These are phyloP conservation scores for Probaryconus sp. DNA, from an alignment of 1,140 invertebrate species.

Conservation along the genomic window DNA sequence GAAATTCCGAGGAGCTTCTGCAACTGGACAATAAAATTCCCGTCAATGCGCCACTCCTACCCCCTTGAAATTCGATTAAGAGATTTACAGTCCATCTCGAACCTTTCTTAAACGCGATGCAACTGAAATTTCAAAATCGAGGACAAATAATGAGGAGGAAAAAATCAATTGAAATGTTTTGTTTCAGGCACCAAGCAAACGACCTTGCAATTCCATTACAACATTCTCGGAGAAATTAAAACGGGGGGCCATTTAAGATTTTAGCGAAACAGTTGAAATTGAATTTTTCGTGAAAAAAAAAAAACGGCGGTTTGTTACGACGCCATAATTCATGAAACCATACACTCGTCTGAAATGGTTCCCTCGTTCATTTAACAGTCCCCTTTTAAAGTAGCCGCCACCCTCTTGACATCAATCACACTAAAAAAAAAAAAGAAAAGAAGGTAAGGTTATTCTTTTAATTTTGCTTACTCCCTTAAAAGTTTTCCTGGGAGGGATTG, in stretches of 20 bases:
- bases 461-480: slow-evolving; percentile 9
- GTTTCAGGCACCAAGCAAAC: slow-evolving; percentile 15
- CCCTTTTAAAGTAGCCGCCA: no score
- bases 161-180: slow-evolving; percentile 2
- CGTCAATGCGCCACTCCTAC: slow-evolving; percentile 16
- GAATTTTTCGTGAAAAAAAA: slow-evolving; percentile 26
- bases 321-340: no score
- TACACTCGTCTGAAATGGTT: no score
- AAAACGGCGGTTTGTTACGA: no score
- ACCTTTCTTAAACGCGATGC: slow-evolving; percentile 28
- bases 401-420: background rate
- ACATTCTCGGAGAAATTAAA: no score
- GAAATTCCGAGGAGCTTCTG: slow-evolving; percentile 29
- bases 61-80: slow-evolving; percentile 53
- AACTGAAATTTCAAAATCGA: slow-evolving; percentile 17
- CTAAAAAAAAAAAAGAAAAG: background rate
- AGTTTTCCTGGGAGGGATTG: slow-evolving; percentile 17
- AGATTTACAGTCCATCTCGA: slow-evolving; percentile 36
- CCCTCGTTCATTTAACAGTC: no score
- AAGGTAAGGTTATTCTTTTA: slow-evolving; percentile 1
- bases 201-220: no score
- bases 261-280: slow-evolving; percentile 11
- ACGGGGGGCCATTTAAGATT: no score
- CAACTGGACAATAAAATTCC: slow-evolving; percentile 25
- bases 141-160: slow-evolving; percentile 42